phyloP scores from a whole-genome alignment of 2,888 invertebrate genomes.

The Drosophila mettleri region DNA sequence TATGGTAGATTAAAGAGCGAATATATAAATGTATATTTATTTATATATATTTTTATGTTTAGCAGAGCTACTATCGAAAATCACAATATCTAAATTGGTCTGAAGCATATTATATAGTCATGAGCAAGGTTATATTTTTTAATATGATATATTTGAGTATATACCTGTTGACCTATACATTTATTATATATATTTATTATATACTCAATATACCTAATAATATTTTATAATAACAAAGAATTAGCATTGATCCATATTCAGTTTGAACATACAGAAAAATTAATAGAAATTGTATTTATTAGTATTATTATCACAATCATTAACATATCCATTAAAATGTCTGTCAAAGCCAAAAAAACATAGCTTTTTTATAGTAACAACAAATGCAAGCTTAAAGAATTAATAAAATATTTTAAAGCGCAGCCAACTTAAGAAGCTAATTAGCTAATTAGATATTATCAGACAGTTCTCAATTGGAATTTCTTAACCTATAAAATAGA shows the following conservation, averaged over 20 bases:
- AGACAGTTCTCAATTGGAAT: background rate
- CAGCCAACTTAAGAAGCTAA: background rate
- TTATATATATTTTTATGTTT: too few relatives aligned
- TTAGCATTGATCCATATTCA: background rate
- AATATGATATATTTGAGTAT: too few relatives aligned
- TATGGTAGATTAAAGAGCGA: too few relatives aligned
- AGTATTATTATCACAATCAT: conserved; percentile 4
- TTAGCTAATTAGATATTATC: background rate
- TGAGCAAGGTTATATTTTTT: too few relatives aligned
- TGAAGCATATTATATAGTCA: too few relatives aligned
- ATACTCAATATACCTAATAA: too few relatives aligned
- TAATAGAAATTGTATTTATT: background rate
- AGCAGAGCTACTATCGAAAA: too few relatives aligned
- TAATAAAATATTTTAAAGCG: background rate
- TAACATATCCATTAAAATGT: background rate
- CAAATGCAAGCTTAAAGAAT: too few relatives aligned
- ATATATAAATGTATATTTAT: too few relatives aligned
- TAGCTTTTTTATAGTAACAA: background rate
- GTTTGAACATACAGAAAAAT: background rate
- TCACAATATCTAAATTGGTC: too few relatives aligned
- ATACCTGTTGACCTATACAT: too few relatives aligned
- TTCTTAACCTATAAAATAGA: background rate
- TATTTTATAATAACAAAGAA: background rate
- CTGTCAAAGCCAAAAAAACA: background rate
- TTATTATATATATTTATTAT: too few relatives aligned